Conservation (phyloP, 2,113 vertebrate genomes). For the Cynopterus brachyotis region DNA sequence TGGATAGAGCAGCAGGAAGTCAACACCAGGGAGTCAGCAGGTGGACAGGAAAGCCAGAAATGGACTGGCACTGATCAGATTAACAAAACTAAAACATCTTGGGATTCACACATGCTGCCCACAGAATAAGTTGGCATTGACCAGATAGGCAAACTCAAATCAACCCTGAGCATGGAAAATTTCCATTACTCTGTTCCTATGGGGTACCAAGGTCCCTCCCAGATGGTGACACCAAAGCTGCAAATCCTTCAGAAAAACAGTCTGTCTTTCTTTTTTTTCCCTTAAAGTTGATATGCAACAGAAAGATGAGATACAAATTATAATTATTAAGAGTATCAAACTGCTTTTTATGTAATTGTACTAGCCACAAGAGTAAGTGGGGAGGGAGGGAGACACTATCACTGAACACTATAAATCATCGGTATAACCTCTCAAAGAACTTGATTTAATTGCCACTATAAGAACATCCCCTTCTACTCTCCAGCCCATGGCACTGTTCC, state of each 20-base stretch:
- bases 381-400: neutral
- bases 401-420: neutral
- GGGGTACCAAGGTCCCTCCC: neutral
- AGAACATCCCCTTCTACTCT: neutral
- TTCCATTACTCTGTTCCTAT: slow-evolving; percentile 44
- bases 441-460: neutral
- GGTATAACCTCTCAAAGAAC: neutral
- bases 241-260: neutral
- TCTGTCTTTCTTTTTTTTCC: slow-evolving; percentile 13
- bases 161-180: slow-evolving; percentile 44
- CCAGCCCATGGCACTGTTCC: neutral
- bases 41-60: slow-evolving; percentile 83
- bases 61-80: slow-evolving; percentile 83
- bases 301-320: neutral
- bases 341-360: neutral
- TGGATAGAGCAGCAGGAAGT: slow-evolving; percentile 83
- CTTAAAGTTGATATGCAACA: fast-evolving
- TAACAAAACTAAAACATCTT: slow-evolving; percentile 81
- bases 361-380: neutral
- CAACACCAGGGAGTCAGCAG: slow-evolving; percentile 84
- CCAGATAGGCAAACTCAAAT: slow-evolving; percentile 70
- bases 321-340: slow-evolving; percentile 1
- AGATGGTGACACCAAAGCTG: neutral
- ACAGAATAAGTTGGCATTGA: slow-evolving; percentile 71
- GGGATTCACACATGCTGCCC: slow-evolving; percentile 84